A percentile compares a stretch with the other conserved stretches of the same genome.
phyloP scores from a whole-genome alignment of 64 coral and sea anemone species.

The Stichodactyla helianthus region DNA sequence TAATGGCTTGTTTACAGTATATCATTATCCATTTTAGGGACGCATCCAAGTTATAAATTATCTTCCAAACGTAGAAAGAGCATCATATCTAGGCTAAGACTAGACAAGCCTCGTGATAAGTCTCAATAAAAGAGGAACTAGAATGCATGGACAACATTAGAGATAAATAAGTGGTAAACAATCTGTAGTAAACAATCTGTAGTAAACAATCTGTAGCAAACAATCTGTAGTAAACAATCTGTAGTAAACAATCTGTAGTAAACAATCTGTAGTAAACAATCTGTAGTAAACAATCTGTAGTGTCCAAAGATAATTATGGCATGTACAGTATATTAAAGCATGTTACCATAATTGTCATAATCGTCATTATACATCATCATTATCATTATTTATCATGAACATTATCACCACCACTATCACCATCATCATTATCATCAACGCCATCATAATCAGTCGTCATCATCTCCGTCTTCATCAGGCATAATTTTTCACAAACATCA shows the following conservation, averaged over 20 bases:
- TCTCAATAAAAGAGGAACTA: not conserved
- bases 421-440: too few relatives aligned
- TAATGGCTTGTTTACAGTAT: not conserved
- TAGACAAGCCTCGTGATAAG: not conserved
- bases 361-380: not conserved
- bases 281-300: too few relatives aligned
- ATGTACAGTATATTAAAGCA: not conserved
- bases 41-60: not conserved
- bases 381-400: too few relatives aligned
- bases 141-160: not conserved
- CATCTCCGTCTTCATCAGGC: not conserved
- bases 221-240: too few relatives aligned
- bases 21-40: not conserved
- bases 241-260: not conserved
- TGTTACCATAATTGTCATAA: not conserved
- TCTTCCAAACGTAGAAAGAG: not conserved
- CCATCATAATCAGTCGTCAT: too few relatives aligned
- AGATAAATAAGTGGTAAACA: not conserved
- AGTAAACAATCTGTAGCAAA: too few relatives aligned
- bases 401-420: too few relatives aligned
- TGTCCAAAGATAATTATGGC: not conserved
- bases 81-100: slow-evolving; percentile 1
- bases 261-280: not conserved
- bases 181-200: not conserved
- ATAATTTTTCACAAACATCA: too few relatives aligned